Evolutionary conservation across 2,888 invertebrate species (phyloP), one percentile per base, ranked within the genome.

Genomic region (Ophion obscuratus): DNA sequence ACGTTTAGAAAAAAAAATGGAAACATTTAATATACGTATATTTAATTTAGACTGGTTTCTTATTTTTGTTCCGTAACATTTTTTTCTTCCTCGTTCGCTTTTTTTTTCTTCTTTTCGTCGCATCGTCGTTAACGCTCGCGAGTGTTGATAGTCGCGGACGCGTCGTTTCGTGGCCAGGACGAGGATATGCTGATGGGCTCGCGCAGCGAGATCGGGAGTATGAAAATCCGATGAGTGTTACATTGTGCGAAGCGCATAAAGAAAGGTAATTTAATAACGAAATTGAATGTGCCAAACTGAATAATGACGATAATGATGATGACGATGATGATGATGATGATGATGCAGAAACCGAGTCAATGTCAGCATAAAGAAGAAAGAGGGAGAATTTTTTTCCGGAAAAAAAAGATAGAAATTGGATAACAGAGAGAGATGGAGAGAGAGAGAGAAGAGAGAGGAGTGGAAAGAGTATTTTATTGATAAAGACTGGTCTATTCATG

Each of bases 251-350:
- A 85, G 84, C 73, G 78, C 59, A 87, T 85, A 79, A 86, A 88
- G 81, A 84, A 84, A 88, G 81, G 86, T 89, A 86, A 87, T 89
- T 89, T 87, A 85, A 88, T 82, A 76, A 87, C 81, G 68, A 87
- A 87, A 88, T 88, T 80, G 88, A 85, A 87, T 88, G 83, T 85
- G 87, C 86, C 87, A 87, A 87, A 89, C 75, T 84, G 86, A 86
- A 85, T 40, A 9, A 40, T 81, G 67, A 87, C 77, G 88, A 83
- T 88, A 88, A 88, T 70, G 85, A 71, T 67, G 87, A 40, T 40
- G 85, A 71, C 64, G 87, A 40, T 40, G 31, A 86, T 83, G 73
- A 86, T 83, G 73, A 88, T 84, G 89, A 85, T 89, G 89, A 89
- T 77, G 86, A 79, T 76, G 88, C 88, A 84, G 78, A 85, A 85